A percentile compares a stretch with the other conserved stretches of the same genome.
Conservation (phyloP, 2,888 invertebrate genomes). For the Odontothrips loti region DNA sequence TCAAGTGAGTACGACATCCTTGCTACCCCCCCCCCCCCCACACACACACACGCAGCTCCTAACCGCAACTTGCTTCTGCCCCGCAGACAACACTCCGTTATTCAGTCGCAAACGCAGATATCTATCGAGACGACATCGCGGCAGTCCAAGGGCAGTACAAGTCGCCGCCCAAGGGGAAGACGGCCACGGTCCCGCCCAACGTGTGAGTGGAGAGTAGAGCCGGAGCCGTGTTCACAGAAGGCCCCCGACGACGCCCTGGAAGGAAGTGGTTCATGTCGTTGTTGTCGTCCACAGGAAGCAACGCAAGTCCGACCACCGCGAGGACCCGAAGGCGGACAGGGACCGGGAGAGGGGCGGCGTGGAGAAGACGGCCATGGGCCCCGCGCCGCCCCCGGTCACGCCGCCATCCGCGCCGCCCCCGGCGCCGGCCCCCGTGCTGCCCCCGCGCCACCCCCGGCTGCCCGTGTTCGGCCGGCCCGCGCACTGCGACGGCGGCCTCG, state of each 20-base stretch:
- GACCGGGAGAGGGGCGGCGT: constrained; percentile 70
- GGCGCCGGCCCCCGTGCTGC: constrained; percentile 82
- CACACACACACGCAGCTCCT: too few relatives aligned
- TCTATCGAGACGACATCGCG: not conserved
- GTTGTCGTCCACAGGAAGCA: constrained; percentile 50
- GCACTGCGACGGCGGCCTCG: constrained; percentile 47
- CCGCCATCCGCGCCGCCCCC: constrained; percentile 54
- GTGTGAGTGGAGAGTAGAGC: too few relatives aligned
- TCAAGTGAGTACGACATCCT: constrained; percentile 26
- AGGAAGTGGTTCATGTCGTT: too few relatives aligned
- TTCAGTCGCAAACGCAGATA: not conserved
- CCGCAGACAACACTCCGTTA: not conserved
- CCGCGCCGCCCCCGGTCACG: constrained; percentile 54
- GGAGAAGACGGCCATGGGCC: constrained; percentile 74
- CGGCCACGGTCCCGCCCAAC: not conserved
- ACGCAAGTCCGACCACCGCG: constrained; percentile 51
- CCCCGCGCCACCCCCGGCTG: constrained; percentile 64
- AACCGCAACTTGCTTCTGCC: constrained; percentile 33
- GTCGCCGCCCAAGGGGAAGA: constrained; percentile 23
- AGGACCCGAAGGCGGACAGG: constrained; percentile 85
- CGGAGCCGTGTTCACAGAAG: too few relatives aligned
- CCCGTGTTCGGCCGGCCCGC: constrained; percentile 66
- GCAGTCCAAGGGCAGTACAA: constrained; percentile 8
- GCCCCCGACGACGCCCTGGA: too few relatives aligned
- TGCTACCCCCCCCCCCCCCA: not conserved